These are phyloP conservation scores for Lasius fuliginosus DNA, from an alignment of 2,888 invertebrate genomes.

Conservation along the genomic window DNA sequence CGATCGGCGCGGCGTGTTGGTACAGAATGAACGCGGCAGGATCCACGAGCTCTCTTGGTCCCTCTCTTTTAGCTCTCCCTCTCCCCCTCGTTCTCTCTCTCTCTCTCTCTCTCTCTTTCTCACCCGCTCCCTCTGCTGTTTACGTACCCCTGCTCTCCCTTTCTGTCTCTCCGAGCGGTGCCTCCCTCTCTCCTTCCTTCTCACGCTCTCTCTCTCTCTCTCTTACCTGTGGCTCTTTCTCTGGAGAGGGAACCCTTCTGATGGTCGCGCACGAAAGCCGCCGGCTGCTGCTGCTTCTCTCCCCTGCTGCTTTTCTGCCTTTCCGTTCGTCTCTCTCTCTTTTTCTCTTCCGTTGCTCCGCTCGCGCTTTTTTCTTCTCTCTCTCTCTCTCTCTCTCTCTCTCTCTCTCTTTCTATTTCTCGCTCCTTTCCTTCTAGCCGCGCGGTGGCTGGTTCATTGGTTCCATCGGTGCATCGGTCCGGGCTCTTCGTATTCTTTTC, in stretches of 20 bases:
- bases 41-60: slow-evolving; percentile 73
- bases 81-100: background rate
- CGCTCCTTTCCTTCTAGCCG: slow-evolving; percentile 38
- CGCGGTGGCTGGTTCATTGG: slow-evolving; percentile 72
- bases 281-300: slow-evolving; percentile 71
- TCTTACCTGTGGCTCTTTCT: slow-evolving; percentile 53
- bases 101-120: slow-evolving; percentile 53
- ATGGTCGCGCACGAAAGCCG: slow-evolving; percentile 69
- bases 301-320: slow-evolving; percentile 73
- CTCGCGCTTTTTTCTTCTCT: background rate
- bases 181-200: slow-evolving; percentile 20
- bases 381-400: slow-evolving; percentile 30
- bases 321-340: slow-evolving; percentile 66
- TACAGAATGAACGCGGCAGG: slow-evolving; percentile 76
- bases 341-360: slow-evolving; percentile 55
- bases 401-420: slow-evolving; percentile 38
- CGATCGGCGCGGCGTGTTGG: slow-evolving; percentile 74
- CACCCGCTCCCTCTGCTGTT: slow-evolving; percentile 48
- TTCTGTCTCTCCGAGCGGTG: slow-evolving; percentile 17
- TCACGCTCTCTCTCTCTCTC: background rate
- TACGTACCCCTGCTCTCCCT: slow-evolving; percentile 25
- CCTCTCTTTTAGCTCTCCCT: slow-evolving; percentile 65
- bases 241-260: slow-evolving; percentile 73
- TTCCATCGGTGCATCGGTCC: slow-evolving; percentile 77
- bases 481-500: slow-evolving; percentile 75